Evolutionary conservation across 2,888 invertebrate genomes (phyloP).

Genomic region (Masnerella sp.): DNA sequence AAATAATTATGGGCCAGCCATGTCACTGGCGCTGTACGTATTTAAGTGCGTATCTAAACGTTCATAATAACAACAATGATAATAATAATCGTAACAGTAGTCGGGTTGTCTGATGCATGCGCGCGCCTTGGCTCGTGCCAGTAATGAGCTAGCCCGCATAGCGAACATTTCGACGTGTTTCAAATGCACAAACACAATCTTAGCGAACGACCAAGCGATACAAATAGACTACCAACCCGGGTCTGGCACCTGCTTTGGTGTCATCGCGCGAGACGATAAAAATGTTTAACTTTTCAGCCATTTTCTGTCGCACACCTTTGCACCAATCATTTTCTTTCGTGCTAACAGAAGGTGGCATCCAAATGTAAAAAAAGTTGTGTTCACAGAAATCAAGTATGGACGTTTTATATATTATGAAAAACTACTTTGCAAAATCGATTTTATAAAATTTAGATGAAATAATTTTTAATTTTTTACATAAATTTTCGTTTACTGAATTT

Average conservation of each 20-base stretch:
- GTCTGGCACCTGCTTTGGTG: slow-evolving; percentile 72
- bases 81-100: slow-evolving; percentile 58
- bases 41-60: slow-evolving; percentile 37
- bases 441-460: too few species aligned
- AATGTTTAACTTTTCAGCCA: slow-evolving; percentile 38
- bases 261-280: slow-evolving; percentile 62
- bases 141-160: slow-evolving; percentile 71
- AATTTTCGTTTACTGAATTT: too few species aligned
- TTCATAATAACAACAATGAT: slow-evolving; percentile 51
- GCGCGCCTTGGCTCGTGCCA: slow-evolving; percentile 75
- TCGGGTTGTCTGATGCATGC: slow-evolving; percentile 60
- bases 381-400: too few species aligned
- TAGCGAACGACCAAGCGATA: slow-evolving; percentile 64
- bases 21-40: background rate
- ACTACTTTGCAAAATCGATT: too few species aligned
- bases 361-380: too few species aligned
- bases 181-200: slow-evolving; percentile 70
- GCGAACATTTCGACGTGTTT: slow-evolving; percentile 65
- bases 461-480: too few species aligned
- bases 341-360: background rate
- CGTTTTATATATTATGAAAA: too few species aligned
- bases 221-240: slow-evolving; percentile 72
- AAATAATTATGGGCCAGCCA: slow-evolving; percentile 18
- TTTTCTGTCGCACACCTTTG: slow-evolving; percentile 32
- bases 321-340: slow-evolving; percentile 17